Conservation (phyloP, 2,797 vertebrate genomes). For the Danio jaintianensis region DNA sequence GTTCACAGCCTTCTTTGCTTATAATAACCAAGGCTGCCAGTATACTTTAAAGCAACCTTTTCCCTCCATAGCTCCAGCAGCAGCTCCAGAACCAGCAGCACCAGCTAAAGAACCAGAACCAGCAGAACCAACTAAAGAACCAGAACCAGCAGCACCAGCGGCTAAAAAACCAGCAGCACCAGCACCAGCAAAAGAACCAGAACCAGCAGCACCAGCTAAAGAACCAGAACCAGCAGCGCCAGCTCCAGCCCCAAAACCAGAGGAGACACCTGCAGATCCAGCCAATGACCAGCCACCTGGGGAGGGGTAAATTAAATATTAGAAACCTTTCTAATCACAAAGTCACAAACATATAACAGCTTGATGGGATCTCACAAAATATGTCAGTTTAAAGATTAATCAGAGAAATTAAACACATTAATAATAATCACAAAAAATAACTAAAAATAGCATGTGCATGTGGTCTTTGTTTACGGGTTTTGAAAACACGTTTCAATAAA, state of each 20-base stretch:
- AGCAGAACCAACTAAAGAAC: too few relatives aligned
- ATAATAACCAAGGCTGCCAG: too few relatives aligned
- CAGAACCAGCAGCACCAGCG: slow-evolving; percentile 21
- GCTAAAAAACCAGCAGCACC: slow-evolving; percentile 22
- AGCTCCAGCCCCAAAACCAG: slow-evolving; percentile 40
- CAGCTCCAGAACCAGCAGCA: not conserved
- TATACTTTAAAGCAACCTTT: not conserved
- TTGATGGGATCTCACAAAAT: too few relatives aligned
- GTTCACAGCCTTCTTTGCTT: too few relatives aligned
- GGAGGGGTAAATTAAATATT: slow-evolving; percentile 67
- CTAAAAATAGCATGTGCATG: too few relatives aligned
- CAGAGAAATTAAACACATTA: too few relatives aligned
- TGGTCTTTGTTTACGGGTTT: too few relatives aligned
- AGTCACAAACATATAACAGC: not conserved
- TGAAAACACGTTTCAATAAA: too few relatives aligned
- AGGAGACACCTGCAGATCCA: slow-evolving; percentile 46
- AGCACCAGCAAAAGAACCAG: not conserved
- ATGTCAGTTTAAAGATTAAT: too few relatives aligned
- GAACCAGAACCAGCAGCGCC: slow-evolving; percentile 34
- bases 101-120: too few relatives aligned
- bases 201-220: slow-evolving; percentile 22
- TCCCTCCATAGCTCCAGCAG: not conserved
- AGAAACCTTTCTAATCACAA: not conserved
- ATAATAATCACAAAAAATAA: too few relatives aligned
- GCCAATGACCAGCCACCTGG: slow-evolving; percentile 58